These are phyloP conservation scores for Ophioninae sp. DNA, from an alignment of 2,888 invertebrate genomes.

Conservation along the genomic window DNA sequence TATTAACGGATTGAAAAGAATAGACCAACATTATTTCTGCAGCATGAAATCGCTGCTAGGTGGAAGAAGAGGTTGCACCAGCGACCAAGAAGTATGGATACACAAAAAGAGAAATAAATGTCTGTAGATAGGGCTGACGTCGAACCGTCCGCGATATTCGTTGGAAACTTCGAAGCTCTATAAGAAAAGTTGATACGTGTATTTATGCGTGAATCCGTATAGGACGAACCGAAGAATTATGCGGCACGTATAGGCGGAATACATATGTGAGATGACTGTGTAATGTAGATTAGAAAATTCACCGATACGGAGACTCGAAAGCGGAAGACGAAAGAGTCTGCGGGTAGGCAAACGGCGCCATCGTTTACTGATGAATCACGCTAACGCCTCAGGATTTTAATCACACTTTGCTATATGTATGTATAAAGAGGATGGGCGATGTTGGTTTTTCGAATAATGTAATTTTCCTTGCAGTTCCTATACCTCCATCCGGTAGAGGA, in stretches of 20 bases:
- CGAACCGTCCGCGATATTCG: not conserved
- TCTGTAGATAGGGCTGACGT: too few relatives aligned
- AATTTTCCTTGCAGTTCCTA: too few relatives aligned
- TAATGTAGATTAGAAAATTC: not conserved
- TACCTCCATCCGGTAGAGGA: too few relatives aligned
- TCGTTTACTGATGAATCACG: constrained; percentile 56
- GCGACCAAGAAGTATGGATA: too few relatives aligned
- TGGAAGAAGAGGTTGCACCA: too few relatives aligned
- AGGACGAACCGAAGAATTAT: not conserved
- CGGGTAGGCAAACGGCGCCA: constrained; percentile 38
- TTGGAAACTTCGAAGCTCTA: not conserved
- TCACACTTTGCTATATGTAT: constrained; percentile 22
- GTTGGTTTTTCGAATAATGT: too few relatives aligned
- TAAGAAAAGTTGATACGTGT: not conserved
- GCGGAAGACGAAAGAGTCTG: not conserved
- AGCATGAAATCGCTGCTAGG: too few relatives aligned
- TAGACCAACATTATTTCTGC: too few relatives aligned
- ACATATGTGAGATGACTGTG: not conserved
- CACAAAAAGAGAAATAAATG: too few relatives aligned
- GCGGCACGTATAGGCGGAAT: too few relatives aligned
- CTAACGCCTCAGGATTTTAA: constrained; percentile 38
- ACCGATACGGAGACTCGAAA: not conserved
- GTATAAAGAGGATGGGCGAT: not conserved
- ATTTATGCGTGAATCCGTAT: not conserved
- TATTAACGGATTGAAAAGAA: too few relatives aligned